A percentile compares a stretch with the other conserved stretches of the same genome.
Evolutionary conservation across 2,113 vertebrate species (phyloP).

Genomic region (Vireo altiloquus): DNA sequence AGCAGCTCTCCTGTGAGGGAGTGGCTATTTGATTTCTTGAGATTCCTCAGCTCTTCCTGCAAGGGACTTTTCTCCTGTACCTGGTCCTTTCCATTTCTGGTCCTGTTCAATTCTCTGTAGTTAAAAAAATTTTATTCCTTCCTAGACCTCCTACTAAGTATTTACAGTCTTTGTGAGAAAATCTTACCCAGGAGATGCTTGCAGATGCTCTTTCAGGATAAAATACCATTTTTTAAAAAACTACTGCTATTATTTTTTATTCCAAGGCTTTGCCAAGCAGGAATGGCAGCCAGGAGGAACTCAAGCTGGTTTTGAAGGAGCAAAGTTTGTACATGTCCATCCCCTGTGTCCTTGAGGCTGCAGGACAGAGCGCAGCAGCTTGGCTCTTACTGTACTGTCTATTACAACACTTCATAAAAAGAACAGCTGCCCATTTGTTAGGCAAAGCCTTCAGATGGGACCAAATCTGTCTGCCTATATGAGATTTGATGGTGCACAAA

Average conservation of each 20-base stretch:
- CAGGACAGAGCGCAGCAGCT: background rate
- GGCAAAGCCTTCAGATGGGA: background rate
- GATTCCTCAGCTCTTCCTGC: background rate
- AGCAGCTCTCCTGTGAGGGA: background rate
- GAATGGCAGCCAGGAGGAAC: background rate
- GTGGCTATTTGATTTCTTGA: background rate
- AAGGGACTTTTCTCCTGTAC: background rate
- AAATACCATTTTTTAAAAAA: background rate
- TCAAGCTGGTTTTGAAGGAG: background rate
- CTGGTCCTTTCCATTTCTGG: background rate
- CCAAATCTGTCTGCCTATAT: accelerated
- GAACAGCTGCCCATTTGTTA: background rate
- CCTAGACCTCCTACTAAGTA: background rate
- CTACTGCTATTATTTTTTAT: background rate
- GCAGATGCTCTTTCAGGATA: background rate
- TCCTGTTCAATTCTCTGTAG: background rate
- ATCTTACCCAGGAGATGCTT: background rate
- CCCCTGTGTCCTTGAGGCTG: background rate
- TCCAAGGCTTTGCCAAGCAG: background rate
- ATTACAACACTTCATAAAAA: background rate
- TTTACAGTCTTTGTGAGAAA: background rate
- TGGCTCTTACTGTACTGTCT: background rate
- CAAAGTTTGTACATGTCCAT: background rate
- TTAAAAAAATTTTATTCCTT: background rate
- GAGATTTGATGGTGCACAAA: background rate